Evolutionary conservation across 2,797 vertebrate genomes (phyloP).

Genomic region (Novumbra hubbsi): DNA sequence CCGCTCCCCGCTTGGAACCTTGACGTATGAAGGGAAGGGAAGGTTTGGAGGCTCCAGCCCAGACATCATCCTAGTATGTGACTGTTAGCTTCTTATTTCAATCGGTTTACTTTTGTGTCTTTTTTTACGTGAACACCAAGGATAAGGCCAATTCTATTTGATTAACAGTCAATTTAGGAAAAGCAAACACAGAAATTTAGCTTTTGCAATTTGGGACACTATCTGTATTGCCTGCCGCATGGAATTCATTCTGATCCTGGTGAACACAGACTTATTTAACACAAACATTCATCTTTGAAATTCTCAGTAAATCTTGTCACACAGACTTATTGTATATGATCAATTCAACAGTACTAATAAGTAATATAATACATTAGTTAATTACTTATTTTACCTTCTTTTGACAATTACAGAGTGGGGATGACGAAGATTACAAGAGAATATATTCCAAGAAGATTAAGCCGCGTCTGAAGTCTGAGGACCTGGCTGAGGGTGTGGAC

Average conservation of each 20-base stretch:
- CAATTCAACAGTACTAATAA: not conserved
- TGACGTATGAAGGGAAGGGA: conserved; percentile 73
- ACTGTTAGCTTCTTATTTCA: not conserved
- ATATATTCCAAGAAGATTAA: conserved; percentile 96
- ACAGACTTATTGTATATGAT: conserved; percentile 12
- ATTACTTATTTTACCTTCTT: conserved; percentile 24
- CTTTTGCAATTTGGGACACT: not conserved
- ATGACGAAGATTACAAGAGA: conserved; percentile 90
- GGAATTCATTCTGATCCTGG: not conserved
- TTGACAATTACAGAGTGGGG: conserved; percentile 81
- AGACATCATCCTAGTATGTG: conserved; percentile 85
- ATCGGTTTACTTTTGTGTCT: not conserved
- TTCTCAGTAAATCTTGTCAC: not conserved
- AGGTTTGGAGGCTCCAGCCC: conserved; percentile 76
- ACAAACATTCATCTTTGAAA: not conserved
- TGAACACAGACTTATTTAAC: not conserved
- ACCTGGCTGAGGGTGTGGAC: conserved; percentile 77
- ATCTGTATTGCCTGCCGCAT: not conserved
- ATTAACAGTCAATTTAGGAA: not conserved
- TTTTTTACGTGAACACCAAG: not conserved
- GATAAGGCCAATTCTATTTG: not conserved
- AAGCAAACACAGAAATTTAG: not conserved
- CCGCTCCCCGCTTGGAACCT: conserved; percentile 76
- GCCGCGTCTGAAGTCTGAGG: conserved; percentile 88
- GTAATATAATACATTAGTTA: not conserved